Evolutionary conservation across 2,888 invertebrate genomes (phyloP).

Genomic region (Subacronicta megacephala): DNA sequence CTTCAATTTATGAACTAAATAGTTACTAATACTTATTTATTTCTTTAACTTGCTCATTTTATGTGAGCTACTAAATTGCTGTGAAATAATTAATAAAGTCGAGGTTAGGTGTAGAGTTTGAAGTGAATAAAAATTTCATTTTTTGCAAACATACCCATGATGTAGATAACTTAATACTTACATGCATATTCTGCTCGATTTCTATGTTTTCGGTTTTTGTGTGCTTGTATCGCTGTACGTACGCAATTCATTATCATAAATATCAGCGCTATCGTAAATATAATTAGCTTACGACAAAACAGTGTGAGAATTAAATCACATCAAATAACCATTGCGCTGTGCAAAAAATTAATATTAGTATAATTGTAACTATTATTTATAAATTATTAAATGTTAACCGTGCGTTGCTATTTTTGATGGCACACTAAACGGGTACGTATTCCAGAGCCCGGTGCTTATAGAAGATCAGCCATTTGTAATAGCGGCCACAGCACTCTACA

Average conservation of each 20-base stretch:
- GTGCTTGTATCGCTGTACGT: constrained; percentile 11
- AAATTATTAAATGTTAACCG: constrained; percentile 17
- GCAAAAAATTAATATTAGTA: constrained; percentile 36
- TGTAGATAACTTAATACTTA: neutral
- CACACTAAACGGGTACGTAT: constrained; percentile 13
- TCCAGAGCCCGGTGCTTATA: constrained; percentile 29
- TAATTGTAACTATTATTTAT: constrained; percentile 42
- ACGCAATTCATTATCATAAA: constrained; percentile 11
- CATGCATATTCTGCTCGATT: constrained; percentile 2
- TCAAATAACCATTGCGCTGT: constrained; percentile 27
- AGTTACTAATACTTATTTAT: too few relatives aligned
- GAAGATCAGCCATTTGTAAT: constrained; percentile 21
- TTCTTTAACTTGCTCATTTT: constrained; percentile 23
- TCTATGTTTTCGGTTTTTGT: constrained; percentile 7
- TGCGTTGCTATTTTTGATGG: constrained; percentile 15
- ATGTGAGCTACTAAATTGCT: constrained; percentile 30
- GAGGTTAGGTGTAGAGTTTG: constrained; percentile 14
- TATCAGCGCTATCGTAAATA: constrained; percentile 21
- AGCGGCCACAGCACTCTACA: constrained; percentile 5
- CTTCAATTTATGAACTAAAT: constrained; percentile 50
- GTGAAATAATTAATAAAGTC: constrained; percentile 11
- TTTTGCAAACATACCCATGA: constrained; percentile 13
- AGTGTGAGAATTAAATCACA: constrained; percentile 13
- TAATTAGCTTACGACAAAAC: constrained; percentile 26
- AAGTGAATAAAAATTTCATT: constrained; percentile 4